Evolutionary conservation across 2,797 vertebrate species (phyloP).

Genomic region (Acropternis orthonyx): DNA sequence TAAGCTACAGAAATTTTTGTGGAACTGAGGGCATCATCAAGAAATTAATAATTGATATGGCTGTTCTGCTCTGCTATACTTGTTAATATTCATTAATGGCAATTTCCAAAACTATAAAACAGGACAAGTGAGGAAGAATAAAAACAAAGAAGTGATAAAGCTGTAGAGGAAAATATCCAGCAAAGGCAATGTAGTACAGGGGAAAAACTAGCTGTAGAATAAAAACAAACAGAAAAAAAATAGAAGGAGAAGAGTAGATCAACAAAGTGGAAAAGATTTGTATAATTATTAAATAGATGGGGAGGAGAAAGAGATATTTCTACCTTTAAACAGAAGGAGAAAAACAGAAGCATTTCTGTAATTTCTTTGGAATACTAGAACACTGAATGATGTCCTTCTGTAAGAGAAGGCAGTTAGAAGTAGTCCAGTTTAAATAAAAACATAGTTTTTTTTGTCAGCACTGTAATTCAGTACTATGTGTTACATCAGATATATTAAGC

Average conservation of each 20-base stretch:
- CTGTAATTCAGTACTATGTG: background rate
- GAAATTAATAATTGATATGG: background rate
- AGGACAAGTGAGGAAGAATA: background rate
- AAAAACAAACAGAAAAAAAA: background rate
- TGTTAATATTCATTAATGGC: constrained; percentile 1
- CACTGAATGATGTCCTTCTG: background rate
- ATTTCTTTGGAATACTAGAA: background rate
- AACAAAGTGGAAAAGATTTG: background rate
- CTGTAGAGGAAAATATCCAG: background rate
- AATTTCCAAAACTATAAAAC: background rate
- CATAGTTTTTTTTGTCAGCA: background rate
- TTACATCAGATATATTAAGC: background rate
- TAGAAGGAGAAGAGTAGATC: background rate
- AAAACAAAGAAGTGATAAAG: background rate
- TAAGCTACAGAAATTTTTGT: background rate
- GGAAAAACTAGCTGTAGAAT: background rate
- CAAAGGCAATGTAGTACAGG: background rate
- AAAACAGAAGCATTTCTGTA: background rate
- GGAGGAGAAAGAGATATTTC: background rate
- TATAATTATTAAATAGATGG: background rate
- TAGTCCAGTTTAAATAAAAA: background rate
- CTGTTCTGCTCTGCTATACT: background rate
- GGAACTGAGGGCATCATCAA: background rate
- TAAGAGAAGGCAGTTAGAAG: background rate
- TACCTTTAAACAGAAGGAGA: background rate